Evolutionary conservation across 1,140 invertebrate species (phyloP), one percentile per base, ranked within the genome.

Genomic region (Stegodyphus dumicola): DNA sequence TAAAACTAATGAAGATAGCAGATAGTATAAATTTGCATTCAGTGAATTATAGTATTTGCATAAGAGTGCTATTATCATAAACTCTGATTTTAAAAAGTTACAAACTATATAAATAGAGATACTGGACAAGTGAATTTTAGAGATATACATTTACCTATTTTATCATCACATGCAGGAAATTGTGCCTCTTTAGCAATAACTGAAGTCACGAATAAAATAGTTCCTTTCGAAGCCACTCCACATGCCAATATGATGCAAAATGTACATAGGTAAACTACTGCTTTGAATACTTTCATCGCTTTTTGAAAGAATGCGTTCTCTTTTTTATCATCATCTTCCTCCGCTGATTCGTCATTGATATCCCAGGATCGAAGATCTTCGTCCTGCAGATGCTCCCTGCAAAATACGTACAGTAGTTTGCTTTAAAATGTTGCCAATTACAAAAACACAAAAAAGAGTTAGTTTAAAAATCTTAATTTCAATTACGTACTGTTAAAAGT

Each of bases 201-300:
- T 87, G 96, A 97, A 11, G 96, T 96, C 96, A 98, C 97, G 89
- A 98, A 95, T 53, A 97, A 93, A 76, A 96, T 92, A 56, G 94
- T 94, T 87, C 94, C 95, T 91, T 97, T 97, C 86, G 96, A 94
- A 87, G 97, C 92, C 70, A 97, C 95, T 33, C 95, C 95, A 81
- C 94, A 94, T 6, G 91, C 93, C 77, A 98, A 92, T 73, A 98
- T 96, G 89, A 96, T 94, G 33, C 95, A 90, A 90, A 97, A 97
- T 67, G 96, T 96, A 88, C 96, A 89, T 17, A 96, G 90, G 90
- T 97, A 97, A 7, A 95, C 95, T 86, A 96, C 88, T 67, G 96
- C 93, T 92, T 98, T 98, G 81, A 96, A 93, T 86, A 96, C 91
- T 90, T 95, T 95, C 53, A 97, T 60, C 0, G 69, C 11, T 17